Conservation (phyloP, 2,888 invertebrate genomes). For the Caenorhabditis virilis region DNA sequence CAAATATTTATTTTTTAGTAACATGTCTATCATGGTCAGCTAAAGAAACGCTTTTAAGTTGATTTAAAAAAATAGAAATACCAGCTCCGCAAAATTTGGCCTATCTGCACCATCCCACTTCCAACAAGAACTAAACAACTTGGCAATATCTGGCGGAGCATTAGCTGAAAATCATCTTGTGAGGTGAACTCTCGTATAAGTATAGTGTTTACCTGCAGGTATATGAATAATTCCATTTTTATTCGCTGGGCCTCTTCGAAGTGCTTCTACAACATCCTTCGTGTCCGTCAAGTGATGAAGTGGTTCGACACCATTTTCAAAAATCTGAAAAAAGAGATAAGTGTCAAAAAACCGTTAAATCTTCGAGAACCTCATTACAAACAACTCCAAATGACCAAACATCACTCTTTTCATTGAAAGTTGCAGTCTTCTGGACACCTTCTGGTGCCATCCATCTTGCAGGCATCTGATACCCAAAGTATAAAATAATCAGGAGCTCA, state of each 20-base stretch:
- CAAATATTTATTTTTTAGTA: conserved; percentile 9
- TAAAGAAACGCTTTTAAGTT: neutral
- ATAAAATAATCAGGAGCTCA: neutral
- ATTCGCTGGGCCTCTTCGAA: neutral
- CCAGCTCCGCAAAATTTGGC: conserved; percentile 2
- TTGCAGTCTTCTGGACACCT: neutral
- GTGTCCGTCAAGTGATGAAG: neutral
- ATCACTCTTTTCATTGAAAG: conserved; percentile 28
- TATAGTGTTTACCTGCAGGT: neutral
- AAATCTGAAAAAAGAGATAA: conserved; percentile 15
- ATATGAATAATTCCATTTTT: neutral
- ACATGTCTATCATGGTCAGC: neutral
- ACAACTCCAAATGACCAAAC: conserved; percentile 33
- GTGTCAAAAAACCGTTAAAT: neutral
- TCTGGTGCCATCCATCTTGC: conserved; percentile 22
- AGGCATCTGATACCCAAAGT: conserved; percentile 4
- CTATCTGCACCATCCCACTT: neutral
- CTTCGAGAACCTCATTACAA: conserved; percentile 26
- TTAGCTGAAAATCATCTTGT: neutral
- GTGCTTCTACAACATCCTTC: neutral
- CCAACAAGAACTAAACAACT: neutral
- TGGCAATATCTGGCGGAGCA: conserved; percentile 5
- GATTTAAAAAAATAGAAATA: neutral
- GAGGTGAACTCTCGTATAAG: neutral
- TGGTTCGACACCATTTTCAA: conserved; percentile 16